Evolutionary conservation across 1,140 invertebrate genomes (phyloP), one percentile per base, ranked within the genome.

Genomic region (Anadara kagoshimensis): DNA sequence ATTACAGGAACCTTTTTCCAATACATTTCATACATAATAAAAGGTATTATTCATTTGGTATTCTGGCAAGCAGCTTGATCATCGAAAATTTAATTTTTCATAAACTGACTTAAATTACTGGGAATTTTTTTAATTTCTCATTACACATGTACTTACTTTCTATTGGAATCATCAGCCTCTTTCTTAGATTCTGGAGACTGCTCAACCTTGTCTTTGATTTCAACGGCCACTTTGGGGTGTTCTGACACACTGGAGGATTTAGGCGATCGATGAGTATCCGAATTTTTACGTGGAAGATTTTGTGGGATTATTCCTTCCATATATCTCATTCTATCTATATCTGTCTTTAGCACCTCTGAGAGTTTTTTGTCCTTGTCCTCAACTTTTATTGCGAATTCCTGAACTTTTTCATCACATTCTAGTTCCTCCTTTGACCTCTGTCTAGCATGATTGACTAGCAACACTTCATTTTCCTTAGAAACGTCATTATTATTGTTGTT

Each of bases 301-400:
- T 62, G 45, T 5, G 78, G 66, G 45, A 95, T 95, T 58, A 96
- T 86, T 68, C 94, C 94, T 84, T 92, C 92, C 81, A 96, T 94
- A 87, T 95, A 95, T 85, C 95, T 93, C 69, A 93, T 93, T 94
- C 89, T 94, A 95, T 78, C 93, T 91, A 77, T 92, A 92, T 85
- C 91, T 91, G 88, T 93, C 92, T 90, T 93, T 93, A 88, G 78
- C 59, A 88, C 83, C 53, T 83, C 78, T 29, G 77, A 83, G 58
- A 87, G 70, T 56, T 83, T 80, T 43, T 83, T 78, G 24, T 87
- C 84, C 43, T 80, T 92, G 22, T 87, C 85, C 43, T 91, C 90
- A 65, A 95, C 89, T 69, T 94, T 92, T 86, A 92, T 93, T 41
- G 93, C 93, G 56, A 95, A 90, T 83, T 95, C 93, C 74, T 93